Conservation (phyloP, 2,113 vertebrate genomes). For the Morone saxatilis region DNA sequence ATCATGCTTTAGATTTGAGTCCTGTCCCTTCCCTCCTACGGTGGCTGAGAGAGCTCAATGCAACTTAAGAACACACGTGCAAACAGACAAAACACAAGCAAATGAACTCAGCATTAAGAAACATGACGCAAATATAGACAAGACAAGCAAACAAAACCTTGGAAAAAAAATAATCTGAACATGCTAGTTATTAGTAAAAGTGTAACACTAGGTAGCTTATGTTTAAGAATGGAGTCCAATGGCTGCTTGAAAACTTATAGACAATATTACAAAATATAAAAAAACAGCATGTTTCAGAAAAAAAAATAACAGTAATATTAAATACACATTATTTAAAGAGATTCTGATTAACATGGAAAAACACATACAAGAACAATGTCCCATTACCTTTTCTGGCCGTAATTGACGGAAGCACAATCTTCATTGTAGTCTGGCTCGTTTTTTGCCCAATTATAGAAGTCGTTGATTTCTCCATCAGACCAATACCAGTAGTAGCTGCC, state of each 20-base stretch:
- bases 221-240: background rate
- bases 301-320: background rate
- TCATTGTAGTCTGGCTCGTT: rapidly evolving
- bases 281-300: background rate
- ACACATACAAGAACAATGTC: background rate
- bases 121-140: too few relatives aligned
- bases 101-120: background rate
- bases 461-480: rapidly evolving
- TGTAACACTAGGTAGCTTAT: too few relatives aligned
- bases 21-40: background rate
- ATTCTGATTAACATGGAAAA: background rate
- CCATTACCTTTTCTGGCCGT: rapidly evolving
- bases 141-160: too few relatives aligned
- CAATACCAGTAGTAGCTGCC: rapidly evolving
- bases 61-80: background rate
- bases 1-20: background rate
- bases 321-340: background rate
- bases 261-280: background rate
- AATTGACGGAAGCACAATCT: rapidly evolving
- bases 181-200: too few relatives aligned
- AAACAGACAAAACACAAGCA: background rate
- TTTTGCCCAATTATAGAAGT: rapidly evolving
- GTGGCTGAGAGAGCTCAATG: background rate
- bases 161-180: too few relatives aligned
- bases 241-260: background rate